These are phyloP conservation scores for Siniperca knerii DNA, from an alignment of 2,113 vertebrate species.

Conservation along the genomic window DNA sequence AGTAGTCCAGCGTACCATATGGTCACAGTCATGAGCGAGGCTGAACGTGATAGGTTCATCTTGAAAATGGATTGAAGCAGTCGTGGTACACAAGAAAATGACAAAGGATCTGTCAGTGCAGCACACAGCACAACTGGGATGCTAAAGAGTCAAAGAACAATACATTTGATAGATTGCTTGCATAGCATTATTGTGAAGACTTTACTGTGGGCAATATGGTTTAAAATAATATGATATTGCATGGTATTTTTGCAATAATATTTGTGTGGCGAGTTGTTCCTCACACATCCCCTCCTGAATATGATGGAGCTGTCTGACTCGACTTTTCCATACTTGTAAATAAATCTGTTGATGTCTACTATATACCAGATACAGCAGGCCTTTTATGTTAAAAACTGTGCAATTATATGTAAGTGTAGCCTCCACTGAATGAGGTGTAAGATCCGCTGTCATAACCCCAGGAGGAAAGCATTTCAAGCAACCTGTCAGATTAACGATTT, in stretches of 20 bases:
- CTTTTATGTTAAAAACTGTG: background rate
- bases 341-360: background rate
- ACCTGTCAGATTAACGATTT: constrained; percentile 11
- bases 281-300: background rate
- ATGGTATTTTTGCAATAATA: background rate
- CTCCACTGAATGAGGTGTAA: background rate
- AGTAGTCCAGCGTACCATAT: background rate
- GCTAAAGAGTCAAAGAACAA: background rate
- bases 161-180: background rate
- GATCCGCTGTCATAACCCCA: background rate
- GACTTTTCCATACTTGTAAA: background rate
- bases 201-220: background rate
- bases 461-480: background rate
- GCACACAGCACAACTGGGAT: background rate
- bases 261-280: background rate
- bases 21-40: background rate
- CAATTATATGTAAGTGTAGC: background rate
- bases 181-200: background rate
- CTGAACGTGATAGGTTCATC: background rate
- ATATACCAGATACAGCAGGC: background rate
- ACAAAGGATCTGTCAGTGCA: background rate
- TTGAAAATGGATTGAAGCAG: background rate
- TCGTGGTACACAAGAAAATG: background rate
- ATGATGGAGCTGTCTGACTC: background rate
- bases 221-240: background rate